phyloP scores from a whole-genome alignment of 2,113 vertebrate genomes.

The Thinocorus orbignyianus region DNA sequence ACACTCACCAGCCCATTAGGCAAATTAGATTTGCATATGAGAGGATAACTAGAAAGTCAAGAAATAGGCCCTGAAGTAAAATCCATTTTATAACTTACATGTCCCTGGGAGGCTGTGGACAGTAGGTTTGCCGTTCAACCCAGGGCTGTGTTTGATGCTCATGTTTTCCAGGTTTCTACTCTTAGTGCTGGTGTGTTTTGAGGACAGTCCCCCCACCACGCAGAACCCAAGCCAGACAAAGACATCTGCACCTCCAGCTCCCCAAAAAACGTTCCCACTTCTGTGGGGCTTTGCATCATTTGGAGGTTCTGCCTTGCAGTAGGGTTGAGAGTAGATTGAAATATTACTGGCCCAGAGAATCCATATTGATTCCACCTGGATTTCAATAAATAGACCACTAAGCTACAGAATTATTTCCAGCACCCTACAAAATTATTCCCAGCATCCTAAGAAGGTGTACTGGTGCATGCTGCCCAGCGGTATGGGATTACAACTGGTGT shows the following conservation, averaged over 20 bases:
- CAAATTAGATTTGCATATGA: conserved; percentile 47
- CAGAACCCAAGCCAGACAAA: neutral
- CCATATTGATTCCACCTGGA: neutral
- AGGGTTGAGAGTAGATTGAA: neutral
- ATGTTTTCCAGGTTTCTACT: neutral
- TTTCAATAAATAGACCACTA: neutral
- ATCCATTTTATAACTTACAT: neutral
- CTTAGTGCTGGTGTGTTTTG: rapidly evolving
- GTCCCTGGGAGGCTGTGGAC: neutral
- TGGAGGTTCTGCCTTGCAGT: neutral
- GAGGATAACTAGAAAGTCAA: conserved; percentile 42
- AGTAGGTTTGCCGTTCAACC: neutral
- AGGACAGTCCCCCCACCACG: neutral
- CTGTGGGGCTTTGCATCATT: neutral
- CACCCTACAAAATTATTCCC: neutral
- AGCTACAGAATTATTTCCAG: neutral
- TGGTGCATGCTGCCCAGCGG: neutral
- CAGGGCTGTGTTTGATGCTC: neutral
- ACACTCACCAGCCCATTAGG: conserved; percentile 59
- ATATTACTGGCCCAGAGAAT: neutral
- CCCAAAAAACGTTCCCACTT: neutral
- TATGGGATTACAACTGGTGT: neutral
- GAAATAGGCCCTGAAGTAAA: conserved; percentile 28
- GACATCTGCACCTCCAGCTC: neutral
- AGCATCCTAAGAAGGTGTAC: neutral